Conservation (phyloP, 2,113 vertebrate species). For the Oreochromis niloticus region DNA sequence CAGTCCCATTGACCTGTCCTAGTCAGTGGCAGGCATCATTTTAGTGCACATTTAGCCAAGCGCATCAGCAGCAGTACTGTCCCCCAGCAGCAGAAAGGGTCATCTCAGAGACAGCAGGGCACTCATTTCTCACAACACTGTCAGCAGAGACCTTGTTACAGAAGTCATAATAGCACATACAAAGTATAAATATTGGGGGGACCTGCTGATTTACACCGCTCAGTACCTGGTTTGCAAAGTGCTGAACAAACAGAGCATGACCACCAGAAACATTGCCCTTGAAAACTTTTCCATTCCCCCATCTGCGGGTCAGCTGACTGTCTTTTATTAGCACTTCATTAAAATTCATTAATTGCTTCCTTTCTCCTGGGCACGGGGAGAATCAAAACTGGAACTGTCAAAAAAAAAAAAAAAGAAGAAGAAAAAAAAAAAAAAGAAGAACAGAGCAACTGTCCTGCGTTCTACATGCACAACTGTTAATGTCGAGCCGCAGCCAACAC, state of each 20-base stretch:
- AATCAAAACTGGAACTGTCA: conserved; percentile 57
- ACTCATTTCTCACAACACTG: neutral
- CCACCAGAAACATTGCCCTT: conserved; percentile 50
- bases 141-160: neutral
- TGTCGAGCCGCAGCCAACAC: neutral
- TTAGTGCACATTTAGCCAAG: neutral
- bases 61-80: neutral
- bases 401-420: neutral
- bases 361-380: conserved; percentile 62
- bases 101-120: neutral
- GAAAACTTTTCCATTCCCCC: conserved; percentile 56
- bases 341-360: conserved; percentile 76
- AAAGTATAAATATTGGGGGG: neutral
- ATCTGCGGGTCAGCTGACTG: conserved; percentile 52
- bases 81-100: neutral
- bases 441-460: conserved; percentile 24
- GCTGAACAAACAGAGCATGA: neutral
- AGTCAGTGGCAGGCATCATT: neutral
- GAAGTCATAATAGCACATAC: neutral
- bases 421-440: neutral
- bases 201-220: neutral
- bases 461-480: conserved; percentile 53
- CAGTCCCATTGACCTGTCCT: neutral
- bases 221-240: neutral
- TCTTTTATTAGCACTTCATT: conserved; percentile 78